These are phyloP conservation scores for Microctonus hyperodae DNA, from an alignment of 2,888 invertebrate genomes.

Conservation along the genomic window DNA sequence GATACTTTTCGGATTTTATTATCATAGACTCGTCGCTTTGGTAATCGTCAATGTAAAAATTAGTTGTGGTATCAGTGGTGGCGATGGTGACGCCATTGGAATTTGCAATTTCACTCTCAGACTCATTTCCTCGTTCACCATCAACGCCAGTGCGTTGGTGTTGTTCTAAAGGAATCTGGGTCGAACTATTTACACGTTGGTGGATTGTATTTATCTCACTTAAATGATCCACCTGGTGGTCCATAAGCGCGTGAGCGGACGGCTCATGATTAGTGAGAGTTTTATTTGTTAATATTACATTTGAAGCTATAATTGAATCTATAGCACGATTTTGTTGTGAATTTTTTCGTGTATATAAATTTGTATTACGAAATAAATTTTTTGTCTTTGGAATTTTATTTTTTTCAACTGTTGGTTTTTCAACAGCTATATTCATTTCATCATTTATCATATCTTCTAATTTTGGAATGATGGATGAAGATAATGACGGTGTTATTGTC, in stretches of 20 bases:
- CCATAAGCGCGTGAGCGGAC: slow-evolving; percentile 48
- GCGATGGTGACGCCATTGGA: slow-evolving; percentile 18
- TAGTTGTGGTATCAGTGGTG: not conserved
- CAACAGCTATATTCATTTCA: slow-evolving; percentile 55
- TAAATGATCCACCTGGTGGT: slow-evolving; percentile 37
- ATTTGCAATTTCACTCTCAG: slow-evolving; percentile 25
- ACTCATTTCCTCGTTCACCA: slow-evolving; percentile 20
- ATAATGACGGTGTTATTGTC: slow-evolving; percentile 33
- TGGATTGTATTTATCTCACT: slow-evolving; percentile 40
- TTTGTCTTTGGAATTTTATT: slow-evolving; percentile 54
- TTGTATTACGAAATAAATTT: slow-evolving; percentile 45
- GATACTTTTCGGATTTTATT: not conserved
- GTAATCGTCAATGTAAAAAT: slow-evolving; percentile 1
- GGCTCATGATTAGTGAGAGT: slow-evolving; percentile 35
- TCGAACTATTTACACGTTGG: slow-evolving; percentile 37
- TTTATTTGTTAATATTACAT: slow-evolving; percentile 47
- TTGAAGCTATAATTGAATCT: slow-evolving; percentile 52
- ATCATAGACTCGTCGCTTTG: slow-evolving; percentile 14
- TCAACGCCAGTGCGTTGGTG: slow-evolving; percentile 16
- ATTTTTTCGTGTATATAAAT: slow-evolving; percentile 47
- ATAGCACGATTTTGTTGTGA: slow-evolving; percentile 39
- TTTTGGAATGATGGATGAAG: slow-evolving; percentile 26
- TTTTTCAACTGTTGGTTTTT: slow-evolving; percentile 54
- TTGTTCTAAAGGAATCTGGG: slow-evolving; percentile 38
- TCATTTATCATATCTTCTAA: slow-evolving; percentile 56